phyloP scores from a whole-genome alignment of 2,113 vertebrate genomes.

The Ranitomeya imitator region DNA sequence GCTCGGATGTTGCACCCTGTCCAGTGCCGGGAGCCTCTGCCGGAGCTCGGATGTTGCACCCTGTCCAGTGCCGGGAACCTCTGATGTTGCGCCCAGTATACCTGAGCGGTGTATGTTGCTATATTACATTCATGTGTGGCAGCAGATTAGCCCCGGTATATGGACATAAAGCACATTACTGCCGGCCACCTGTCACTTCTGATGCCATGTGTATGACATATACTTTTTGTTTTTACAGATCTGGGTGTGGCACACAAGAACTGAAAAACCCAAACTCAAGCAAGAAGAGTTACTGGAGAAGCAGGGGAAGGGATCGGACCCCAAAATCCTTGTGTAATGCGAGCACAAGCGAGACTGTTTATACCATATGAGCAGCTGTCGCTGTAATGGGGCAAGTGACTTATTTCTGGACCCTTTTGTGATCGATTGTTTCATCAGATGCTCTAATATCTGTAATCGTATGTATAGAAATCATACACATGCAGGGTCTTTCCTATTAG shows the following conservation, averaged over 20 bases:
- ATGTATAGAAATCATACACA: background rate
- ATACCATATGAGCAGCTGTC: background rate
- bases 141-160: too few relatives aligned
- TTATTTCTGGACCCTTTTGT: background rate
- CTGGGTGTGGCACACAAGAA: slow-evolving; percentile 90
- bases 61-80: background rate
- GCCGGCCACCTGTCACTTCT: background rate
- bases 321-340: slow-evolving; percentile 75
- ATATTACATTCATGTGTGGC: too few relatives aligned
- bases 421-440: background rate
- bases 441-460: background rate
- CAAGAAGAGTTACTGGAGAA: slow-evolving; percentile 84
- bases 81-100: too few relatives aligned
- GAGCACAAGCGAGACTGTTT: background rate
- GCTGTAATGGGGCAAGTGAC: background rate
- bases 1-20: too few relatives aligned
- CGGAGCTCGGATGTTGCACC: too few relatives aligned
- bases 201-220: background rate
- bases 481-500: background rate
- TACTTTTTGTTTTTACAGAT: slow-evolving; percentile 70
- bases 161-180: background rate
- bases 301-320: slow-evolving; percentile 86
- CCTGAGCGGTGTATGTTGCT: too few relatives aligned
- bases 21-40: too few relatives aligned
- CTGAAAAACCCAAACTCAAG: slow-evolving; percentile 93